A percentile compares a stretch with the other conserved stretches of the same genome.
Conservation (phyloP, 1,140 invertebrate species). For the Drosophila ogumai region DNA sequence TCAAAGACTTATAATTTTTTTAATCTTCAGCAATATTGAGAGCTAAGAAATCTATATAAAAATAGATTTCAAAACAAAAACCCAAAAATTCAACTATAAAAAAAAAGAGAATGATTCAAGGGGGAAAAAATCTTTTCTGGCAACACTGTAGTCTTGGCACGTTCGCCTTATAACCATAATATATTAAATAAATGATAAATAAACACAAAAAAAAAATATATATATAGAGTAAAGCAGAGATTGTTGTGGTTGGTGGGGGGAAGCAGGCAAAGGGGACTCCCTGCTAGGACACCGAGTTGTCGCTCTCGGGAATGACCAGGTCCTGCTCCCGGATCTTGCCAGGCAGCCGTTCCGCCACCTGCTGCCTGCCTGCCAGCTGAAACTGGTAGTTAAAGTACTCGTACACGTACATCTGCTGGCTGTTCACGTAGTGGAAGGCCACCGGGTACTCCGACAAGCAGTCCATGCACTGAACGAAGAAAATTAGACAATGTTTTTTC, state of each 20-base stretch:
- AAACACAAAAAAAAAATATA: constrained; percentile 10
- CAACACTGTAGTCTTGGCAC: constrained; percentile 23
- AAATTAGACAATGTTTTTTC: no score
- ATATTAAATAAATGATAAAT: constrained; percentile 41
- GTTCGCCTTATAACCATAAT: constrained; percentile 39
- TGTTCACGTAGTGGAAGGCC: constrained; percentile 97
- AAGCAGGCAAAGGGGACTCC: background rate
- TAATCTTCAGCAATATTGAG: no score
- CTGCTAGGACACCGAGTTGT: constrained; percentile 37
- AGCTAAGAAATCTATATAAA: no score
- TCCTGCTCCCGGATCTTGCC: constrained; percentile 34
- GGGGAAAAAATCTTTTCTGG: background rate
- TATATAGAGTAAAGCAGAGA: constrained; percentile 12
- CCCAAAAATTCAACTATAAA: background rate
- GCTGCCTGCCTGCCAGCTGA: constrained; percentile 89
- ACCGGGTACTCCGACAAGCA: constrained; percentile 98
- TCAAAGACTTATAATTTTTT: no score
- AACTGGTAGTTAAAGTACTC: constrained; percentile 98
- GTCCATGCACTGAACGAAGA: constrained; percentile 90
- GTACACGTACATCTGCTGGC: constrained; percentile 96
- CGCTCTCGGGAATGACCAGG: constrained; percentile 61
- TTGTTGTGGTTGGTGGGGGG: background rate
- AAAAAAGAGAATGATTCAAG: background rate
- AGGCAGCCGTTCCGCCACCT: constrained; percentile 47
- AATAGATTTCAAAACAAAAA: no score